Base-by-base conservation (phyloP, 2,888 invertebrate species). In the Gisinianus flammeolus region DNA sequence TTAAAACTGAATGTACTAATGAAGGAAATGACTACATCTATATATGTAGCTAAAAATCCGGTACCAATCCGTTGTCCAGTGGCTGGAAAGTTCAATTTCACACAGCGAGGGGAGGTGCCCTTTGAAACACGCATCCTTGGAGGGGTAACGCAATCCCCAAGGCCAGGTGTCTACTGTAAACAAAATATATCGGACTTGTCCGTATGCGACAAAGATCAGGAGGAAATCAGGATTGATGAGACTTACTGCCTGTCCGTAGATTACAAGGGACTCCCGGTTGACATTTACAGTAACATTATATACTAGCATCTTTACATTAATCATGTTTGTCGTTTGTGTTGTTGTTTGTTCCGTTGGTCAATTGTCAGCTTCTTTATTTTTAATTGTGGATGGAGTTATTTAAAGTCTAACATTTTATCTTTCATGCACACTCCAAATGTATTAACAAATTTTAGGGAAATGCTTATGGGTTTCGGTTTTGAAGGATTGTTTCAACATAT, bases 241-340 rank as follows among this genome's bases (percentile, higher is more conserved):
- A 96, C 95, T 84, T 97, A 97, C 86, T 98, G 98, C 86, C 89
- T 97, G 28, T 94, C 96, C n/a, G 96, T 98, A 4, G 98, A 98
- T 88, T 93, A 97, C 88, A 90, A 94, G 85, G 98, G 97, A 69
- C 90, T 95, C 85, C 98, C 98, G 1, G 93, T 96, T 79, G 97
- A 98, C 88, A 96, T 97, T 86, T 96, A 96, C 90, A 95, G 94
- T 76, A 71, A 78, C 24, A 31, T 24, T 31, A 26, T 64, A 69
- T 54, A n/a, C n/a, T 16, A 44, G 16, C 44, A 44, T 56, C 12
- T 56, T 62, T 2, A 62, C 24, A 19, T 22, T 62, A 24, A 2
- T 62, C 12, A 4, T 2, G 2, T 5, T 22, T 62, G 62, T 22
- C 24, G 26, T 2, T 62, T 24, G 28, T 67, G 33, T 33, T 54